Evolutionary conservation across 2,797 vertebrate genomes (phyloP), one percentile per base, ranked within the genome.

Genomic region (Thripadectes ignobilis): DNA sequence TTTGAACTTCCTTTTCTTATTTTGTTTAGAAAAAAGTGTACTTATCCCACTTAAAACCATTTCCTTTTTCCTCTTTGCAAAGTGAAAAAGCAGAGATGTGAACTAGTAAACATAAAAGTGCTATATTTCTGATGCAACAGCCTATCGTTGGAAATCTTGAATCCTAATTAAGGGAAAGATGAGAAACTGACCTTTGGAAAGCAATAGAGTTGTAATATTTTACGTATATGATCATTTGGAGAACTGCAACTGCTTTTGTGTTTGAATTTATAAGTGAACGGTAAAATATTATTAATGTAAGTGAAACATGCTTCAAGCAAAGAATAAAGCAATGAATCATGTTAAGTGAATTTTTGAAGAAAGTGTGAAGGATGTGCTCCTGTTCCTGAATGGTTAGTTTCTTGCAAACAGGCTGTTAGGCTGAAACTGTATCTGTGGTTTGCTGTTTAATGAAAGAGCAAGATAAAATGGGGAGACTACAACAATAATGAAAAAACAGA

Each of bases 91-190:
- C 97, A 98, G 97, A 95, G 45, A 96, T 11, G 63, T 69, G 73
- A 96, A 91, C 95, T 95, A 73, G 88, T 94, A 96, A 97, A 92
- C 71, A 89, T 17, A 15, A 82, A 76, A 93, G 85, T 81, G 49
- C 61, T 80, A 90, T 71, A 71, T 92, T 92, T 94, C 89, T 69
- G 89, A 85, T 92, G 81, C 88, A 88, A 80, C 26, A 91, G 54
- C 78, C 80, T 96, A 71, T 94, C 96, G 84, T 84, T 94, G 78
- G 45, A 94, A 89, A 86, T 97, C 97, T 97, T 97, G 97, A 98
- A 97, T 97, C 96, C 67, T 94, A 97, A 97, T 98, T 97, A 97
- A 94, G 92, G 78, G 68, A 93, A 95, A 95, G 73, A 91, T 83
- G 91, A 83, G 93, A 92, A 94, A 36, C 43, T 90, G 26, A 71